These are phyloP conservation scores for Protobothrops mucrosquamatus DNA, from an alignment of 2,113 vertebrate genomes.

Conservation along the genomic window DNA sequence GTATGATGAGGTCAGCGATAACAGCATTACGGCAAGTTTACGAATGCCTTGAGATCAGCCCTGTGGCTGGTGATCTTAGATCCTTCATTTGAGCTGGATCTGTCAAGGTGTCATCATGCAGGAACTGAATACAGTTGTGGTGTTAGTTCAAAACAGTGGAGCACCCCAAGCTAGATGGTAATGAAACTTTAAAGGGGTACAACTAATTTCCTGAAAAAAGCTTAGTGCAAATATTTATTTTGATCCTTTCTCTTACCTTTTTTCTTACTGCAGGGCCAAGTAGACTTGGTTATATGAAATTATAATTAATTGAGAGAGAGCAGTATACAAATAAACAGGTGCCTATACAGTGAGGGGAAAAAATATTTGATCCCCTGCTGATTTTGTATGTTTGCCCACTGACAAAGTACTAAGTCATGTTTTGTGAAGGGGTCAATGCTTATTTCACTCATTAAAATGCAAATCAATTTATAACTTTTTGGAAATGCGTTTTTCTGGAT, in stretches of 20 bases:
- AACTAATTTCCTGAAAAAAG: not conserved
- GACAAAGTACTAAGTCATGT: no score
- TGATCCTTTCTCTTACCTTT: not conserved
- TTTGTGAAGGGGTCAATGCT: no score
- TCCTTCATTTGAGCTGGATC: not conserved
- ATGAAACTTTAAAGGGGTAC: not conserved
- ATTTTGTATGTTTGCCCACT: no score
- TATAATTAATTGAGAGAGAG: not conserved
- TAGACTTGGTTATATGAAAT: not conserved
- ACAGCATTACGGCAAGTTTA: not conserved
- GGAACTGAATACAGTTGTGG: not conserved
- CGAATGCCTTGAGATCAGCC: not conserved
- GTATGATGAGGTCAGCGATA: not conserved
- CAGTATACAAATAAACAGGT: not conserved
- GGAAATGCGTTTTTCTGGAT: no score
- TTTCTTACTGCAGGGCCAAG: not conserved
- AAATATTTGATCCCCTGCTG: no score
- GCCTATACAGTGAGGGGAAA: no score
- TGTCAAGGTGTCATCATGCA: not conserved
- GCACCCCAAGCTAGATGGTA: not conserved
- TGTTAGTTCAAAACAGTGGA: not conserved
- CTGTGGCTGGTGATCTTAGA: not conserved
- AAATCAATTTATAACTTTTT: no score
- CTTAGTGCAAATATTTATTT: not conserved
- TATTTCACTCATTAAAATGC: no score